Evolutionary conservation across 1,140 invertebrate species (phyloP), one percentile per base, ranked within the genome.

Genomic region (Oedothorax gibbosus): DNA sequence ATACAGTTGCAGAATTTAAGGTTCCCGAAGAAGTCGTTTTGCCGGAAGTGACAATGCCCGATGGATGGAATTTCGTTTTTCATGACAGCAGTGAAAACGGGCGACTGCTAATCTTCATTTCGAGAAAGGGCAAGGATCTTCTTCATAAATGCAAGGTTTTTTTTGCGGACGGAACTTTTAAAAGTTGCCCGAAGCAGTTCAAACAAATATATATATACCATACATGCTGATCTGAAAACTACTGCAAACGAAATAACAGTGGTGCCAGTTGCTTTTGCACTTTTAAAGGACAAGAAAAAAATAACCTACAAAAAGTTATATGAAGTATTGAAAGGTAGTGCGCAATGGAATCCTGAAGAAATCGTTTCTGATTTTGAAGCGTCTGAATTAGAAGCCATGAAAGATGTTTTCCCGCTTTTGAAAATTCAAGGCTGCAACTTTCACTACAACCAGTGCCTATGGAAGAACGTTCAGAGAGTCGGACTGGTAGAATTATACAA

Each of bases 131-230:
- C n/a, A n/a, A n/a, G n/a, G n/a, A n/a, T n/a, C n/a, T n/a, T n/a
- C n/a, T n/a, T n/a, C n/a, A n/a, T n/a, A n/a, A n/a, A n/a, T n/a
- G n/a, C n/a, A n/a, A n/a, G n/a, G n/a, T n/a, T n/a, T 14, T 69
- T 2, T 69, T 69, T 20, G 49, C 49, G 49, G 66, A 69, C 49
- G 66, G 66, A 7, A 69, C 20, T 0, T 69, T 69, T 35, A 69
- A 69, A 50, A 69, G 49, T 69, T 69, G 49, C 18, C 15, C 18
- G 18, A 49, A n/a, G 66, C 66, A 69, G 15, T 53, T 73, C 15
- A 14, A 7, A 5, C 50, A 53, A 54, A 2, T 49, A 7, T 51
- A 73, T 51, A n/a, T n/a, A n/a, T n/a, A 53, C 11, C 2, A 51
- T 49, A 7, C 71, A 51, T 49, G 21, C n/a, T 18, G 50, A 8